Base-by-base conservation (phyloP, 2,797 vertebrate species). In the Helarctos malayanus region DNA sequence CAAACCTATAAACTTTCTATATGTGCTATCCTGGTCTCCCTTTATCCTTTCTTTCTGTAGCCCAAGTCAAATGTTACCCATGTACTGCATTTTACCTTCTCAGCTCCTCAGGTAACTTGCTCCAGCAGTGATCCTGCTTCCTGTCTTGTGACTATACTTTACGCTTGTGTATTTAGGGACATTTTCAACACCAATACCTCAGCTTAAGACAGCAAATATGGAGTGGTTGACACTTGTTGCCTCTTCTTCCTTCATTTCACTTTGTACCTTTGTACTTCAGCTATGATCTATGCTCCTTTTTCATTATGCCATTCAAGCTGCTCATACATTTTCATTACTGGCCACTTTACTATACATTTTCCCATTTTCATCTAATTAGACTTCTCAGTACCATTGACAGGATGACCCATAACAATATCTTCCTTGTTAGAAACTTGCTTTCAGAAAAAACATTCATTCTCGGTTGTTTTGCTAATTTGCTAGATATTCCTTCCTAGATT, bases 131-230 rank as follows among this genome's bases (percentile, higher is more conserved):
- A 84, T 15, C 13, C 7, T n/a, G 6, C 35, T 73, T 80, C 8
- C 6, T 76, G 4, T 69, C 27, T 18, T 63, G 8, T 19, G 45
- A 32, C 79, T 86, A 1, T 32, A 38, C 13, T 86, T 95, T 68
- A 27, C 54, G 7, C 10, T 56, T 5, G 15, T 76, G 49, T 21
- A 59, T 56, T 25, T 56, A 47, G 32, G 7, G 21, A 27, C 23
- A 65, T 54, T 84, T 91, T 95, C 25, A 35, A 14, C 45, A 59
- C 57, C 47, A 76, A 12, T 49, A 18, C 47, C 18, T 96, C 38
- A n/a, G 41, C 10, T 95, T 96, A 84, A 95, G 89, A 82, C 23
- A 79, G 18, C 23, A 93, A 29, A 15, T 47, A 12, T 52, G 32
- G 11, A 65, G 7, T 82, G 38, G 3, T 10, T 27, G 18, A 56